Evolutionary conservation across 2,113 vertebrate genomes (phyloP), one percentile per base, ranked within the genome.

Genomic region (Silurus meridionalis): DNA sequence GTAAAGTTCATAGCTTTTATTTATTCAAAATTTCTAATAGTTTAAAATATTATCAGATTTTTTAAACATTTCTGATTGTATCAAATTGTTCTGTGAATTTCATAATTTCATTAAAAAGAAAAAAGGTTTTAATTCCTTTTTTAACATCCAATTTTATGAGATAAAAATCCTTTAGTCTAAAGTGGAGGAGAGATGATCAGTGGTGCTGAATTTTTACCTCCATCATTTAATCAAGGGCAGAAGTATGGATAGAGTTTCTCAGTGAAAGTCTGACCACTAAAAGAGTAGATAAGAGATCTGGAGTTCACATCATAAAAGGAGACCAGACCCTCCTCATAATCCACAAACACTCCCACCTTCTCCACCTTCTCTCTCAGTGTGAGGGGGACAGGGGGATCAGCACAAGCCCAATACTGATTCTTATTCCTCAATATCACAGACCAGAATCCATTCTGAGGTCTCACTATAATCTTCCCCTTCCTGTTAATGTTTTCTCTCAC

Each of bases 241-340:
- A 55, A 78, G 74, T 6, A 78, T 25, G 74, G 74, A 55, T 78
- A 78, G 74, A 78, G 74, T 25, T 78, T 78, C 52, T 78, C 52
- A 55, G 52, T 78, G 74, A 55, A 78, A 55, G 74, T 14, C 74
- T 78, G 74, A 78, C 2, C 52, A 78, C 50, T 78, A 9, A 78
- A 78, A 78, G 74, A 78, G 52, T 78, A 78, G 23, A 78, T 83
- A 1, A 66, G 23, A 64, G 46, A 23, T 0, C 0, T 10, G 53
- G 82, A 66, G 23, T 87, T 80, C 48, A 84, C 86, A 84, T 92
- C 80, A 85, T 52, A 89, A 85, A 94, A 89, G 23, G 83, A 87
- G 85, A 78, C 75, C 52, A 55, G 75, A 25, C 75, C 75, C 72
- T 52, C 48, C 46, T 75, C 72, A 75, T 75, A 75, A 75, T 75